Conservation (phyloP, 2,888 invertebrate species). For the Ectemnius lituratus region DNA sequence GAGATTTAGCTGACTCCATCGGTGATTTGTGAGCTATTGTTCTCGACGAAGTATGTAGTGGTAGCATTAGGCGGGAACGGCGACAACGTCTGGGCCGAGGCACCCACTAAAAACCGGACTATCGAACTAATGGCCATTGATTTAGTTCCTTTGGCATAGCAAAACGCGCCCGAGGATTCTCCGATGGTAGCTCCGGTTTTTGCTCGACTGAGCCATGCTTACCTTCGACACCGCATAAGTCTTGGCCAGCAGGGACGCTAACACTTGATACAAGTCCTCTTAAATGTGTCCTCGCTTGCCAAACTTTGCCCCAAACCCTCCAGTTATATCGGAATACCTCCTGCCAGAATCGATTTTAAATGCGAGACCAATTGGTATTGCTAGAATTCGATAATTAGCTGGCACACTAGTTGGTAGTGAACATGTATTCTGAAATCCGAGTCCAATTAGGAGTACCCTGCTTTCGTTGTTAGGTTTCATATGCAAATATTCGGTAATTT, state of each 20-base stretch:
- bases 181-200: slow-evolving; percentile 23
- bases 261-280: slow-evolving; percentile 26
- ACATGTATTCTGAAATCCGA: too few species aligned
- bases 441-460: too few species aligned
- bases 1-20: slow-evolving; percentile 67
- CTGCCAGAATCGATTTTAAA: too few species aligned
- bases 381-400: too few species aligned
- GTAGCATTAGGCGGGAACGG: too few species aligned
- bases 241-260: slow-evolving; percentile 4
- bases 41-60: slow-evolving; percentile 42
- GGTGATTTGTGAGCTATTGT: slow-evolving; percentile 74
- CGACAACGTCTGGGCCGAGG: not conserved
- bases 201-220: slow-evolving; percentile 24
- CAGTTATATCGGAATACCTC: too few species aligned
- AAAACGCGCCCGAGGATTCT: slow-evolving; percentile 33
- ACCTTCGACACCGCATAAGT: slow-evolving; percentile 35
- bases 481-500: too few species aligned
- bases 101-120: slow-evolving; percentile 67
- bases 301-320: not conserved
- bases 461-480: too few species aligned
- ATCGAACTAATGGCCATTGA: slow-evolving; percentile 69
- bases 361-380: too few species aligned
- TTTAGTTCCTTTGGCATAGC: slow-evolving; percentile 46
- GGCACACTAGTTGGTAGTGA: too few species aligned
- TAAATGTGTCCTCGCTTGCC: not conserved